A percentile compares a stretch with the other conserved stretches of the same genome.
Evolutionary conservation across 2,113 vertebrate genomes (phyloP).

Genomic region (Nymphicus hollandicus): DNA sequence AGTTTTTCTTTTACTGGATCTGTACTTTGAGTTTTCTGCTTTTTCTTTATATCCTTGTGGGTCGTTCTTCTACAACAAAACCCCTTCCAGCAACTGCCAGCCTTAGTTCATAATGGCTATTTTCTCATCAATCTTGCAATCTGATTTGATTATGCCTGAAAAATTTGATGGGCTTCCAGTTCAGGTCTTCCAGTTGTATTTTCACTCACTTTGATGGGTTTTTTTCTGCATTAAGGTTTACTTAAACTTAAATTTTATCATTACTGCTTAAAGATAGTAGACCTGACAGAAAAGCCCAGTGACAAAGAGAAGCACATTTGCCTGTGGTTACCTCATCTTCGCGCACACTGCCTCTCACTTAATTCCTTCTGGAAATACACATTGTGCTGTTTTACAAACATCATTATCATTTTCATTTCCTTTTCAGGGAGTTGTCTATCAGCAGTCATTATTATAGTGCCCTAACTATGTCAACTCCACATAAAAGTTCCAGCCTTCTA

Average conservation of each 20-base stretch:
- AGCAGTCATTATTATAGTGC: background rate
- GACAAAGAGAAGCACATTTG: background rate
- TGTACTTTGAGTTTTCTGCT: background rate
- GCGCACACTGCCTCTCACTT: background rate
- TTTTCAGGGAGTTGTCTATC: constrained; percentile 17
- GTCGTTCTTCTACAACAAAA: background rate
- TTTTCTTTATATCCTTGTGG: background rate
- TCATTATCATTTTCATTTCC: background rate
- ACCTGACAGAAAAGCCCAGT: background rate
- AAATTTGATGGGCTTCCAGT: background rate
- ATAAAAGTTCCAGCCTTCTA: background rate
- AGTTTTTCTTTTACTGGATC: background rate
- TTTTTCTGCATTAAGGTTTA: background rate
- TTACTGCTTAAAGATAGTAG: background rate
- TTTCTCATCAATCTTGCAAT: background rate
- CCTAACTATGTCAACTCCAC: background rate
- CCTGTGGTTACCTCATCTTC: background rate
- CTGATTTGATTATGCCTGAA: background rate
- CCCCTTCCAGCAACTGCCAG: background rate
- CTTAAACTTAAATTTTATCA: background rate
- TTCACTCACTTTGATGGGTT: background rate
- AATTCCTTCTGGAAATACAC: background rate
- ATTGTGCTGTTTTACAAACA: background rate
- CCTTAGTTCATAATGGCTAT: background rate
- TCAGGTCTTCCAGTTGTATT: background rate